phyloP scores from a whole-genome alignment of 2,113 vertebrate species.

The Procavia capensis region DNA sequence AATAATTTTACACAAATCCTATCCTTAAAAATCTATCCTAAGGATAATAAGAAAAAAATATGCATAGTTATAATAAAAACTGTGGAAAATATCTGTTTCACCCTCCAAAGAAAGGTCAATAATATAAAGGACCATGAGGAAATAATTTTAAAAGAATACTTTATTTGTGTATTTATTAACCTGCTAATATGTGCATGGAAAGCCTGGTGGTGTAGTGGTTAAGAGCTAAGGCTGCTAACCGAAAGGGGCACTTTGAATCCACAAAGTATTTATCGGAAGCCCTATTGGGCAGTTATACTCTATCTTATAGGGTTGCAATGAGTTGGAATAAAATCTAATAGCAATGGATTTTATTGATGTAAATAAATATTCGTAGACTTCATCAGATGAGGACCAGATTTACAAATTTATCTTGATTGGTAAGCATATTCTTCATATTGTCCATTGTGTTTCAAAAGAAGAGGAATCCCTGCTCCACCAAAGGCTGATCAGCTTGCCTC shows the following conservation, averaged over 20 bases:
- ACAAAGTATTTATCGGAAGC: too few species aligned
- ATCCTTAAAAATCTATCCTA: background rate
- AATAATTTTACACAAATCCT: background rate
- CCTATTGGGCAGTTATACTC: too few species aligned
- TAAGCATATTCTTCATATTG: background rate
- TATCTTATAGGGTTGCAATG: too few species aligned
- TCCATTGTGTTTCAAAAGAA: background rate
- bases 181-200: background rate
- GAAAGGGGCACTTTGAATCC: too few species aligned
- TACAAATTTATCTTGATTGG: background rate
- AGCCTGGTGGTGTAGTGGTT: too few species aligned
- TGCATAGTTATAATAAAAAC: background rate
- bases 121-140: background rate
- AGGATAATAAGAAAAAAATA: background rate
- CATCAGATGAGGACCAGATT: background rate
- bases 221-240: too few species aligned
- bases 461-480: accelerated
- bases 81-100: background rate
- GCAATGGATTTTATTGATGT: background rate
- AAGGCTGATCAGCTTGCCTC: background rate
- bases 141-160: background rate
- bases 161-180: background rate
- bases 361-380: background rate
- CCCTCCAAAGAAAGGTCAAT: background rate
- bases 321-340: too few species aligned